A percentile compares a stretch with the other conserved stretches of the same genome.
Evolutionary conservation across 2,113 vertebrate genomes (phyloP).

Genomic region (Vidua macroura): DNA sequence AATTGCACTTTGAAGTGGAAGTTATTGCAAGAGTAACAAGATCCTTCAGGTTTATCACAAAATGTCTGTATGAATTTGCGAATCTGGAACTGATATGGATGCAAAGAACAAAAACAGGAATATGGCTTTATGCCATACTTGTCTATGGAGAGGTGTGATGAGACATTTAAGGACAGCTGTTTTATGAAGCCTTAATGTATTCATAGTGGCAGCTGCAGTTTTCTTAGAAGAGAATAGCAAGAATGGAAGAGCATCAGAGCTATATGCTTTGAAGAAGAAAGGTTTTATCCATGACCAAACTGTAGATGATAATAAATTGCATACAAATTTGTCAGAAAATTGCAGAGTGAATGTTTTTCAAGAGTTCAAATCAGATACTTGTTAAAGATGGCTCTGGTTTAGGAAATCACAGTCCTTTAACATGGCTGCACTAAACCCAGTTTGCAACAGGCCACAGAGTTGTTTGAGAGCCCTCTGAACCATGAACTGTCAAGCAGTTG

Average conservation of each 20-base stretch:
- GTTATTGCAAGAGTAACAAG: neutral
- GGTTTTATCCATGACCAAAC: neutral
- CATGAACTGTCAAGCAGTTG: neutral
- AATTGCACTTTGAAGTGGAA: neutral
- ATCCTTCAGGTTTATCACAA: neutral
- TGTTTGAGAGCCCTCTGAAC: neutral
- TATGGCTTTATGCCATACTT: neutral
- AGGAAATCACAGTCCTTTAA: neutral
- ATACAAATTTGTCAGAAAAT: neutral
- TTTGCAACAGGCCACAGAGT: neutral
- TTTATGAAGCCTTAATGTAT: neutral
- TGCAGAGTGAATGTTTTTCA: neutral
- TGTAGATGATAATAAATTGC: neutral
- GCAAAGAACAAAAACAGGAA: neutral
- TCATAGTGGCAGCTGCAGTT: neutral
- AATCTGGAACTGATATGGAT: neutral
- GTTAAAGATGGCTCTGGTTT: neutral
- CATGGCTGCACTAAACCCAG: neutral
- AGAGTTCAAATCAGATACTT: neutral
- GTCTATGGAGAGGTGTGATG: neutral
- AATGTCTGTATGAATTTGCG: neutral
- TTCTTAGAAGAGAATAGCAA: neutral
- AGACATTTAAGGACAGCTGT: neutral
- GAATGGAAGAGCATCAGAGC: neutral
- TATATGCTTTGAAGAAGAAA: neutral